Evolutionary conservation across 2,797 vertebrate species (phyloP).

Genomic region (Sebastolobus altivelis): DNA sequence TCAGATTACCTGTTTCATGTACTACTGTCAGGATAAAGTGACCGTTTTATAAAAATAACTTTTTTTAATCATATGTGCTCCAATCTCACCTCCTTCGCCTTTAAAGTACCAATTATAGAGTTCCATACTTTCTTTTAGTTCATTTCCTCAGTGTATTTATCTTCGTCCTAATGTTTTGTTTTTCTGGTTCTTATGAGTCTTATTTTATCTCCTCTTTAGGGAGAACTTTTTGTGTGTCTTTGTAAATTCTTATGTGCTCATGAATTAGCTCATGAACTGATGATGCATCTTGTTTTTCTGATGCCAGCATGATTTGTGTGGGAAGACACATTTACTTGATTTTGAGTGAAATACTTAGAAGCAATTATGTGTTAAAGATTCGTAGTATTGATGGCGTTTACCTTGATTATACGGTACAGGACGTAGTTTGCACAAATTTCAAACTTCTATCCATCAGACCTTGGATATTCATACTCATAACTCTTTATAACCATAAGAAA

Average conservation of each 20-base stretch:
- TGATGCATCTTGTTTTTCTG: neutral
- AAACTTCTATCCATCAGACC: neutral
- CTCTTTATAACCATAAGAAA: neutral
- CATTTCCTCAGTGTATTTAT: constrained; percentile 4
- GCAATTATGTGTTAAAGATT: neutral
- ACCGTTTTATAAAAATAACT: too few species aligned
- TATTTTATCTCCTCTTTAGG: constrained; percentile 3
- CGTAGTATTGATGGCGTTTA: neutral
- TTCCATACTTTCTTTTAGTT: neutral
- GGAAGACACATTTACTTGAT: neutral
- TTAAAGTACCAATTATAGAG: neutral
- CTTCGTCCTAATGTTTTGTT: neutral
- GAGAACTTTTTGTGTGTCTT: constrained; percentile 11
- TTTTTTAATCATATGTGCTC: too few species aligned
- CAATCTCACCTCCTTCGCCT: too few species aligned
- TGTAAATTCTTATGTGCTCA: neutral
- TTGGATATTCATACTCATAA: neutral
- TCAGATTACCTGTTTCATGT: too few species aligned
- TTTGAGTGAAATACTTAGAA: neutral
- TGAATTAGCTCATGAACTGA: constrained; percentile 3
- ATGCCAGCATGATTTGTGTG: neutral
- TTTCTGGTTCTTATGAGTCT: neutral
- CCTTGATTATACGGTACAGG: neutral
- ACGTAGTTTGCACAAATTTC: neutral
- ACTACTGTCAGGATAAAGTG: too few species aligned